Evolutionary conservation across 2,113 vertebrate genomes (phyloP).

Genomic region (Syrmaticus mikado): DNA sequence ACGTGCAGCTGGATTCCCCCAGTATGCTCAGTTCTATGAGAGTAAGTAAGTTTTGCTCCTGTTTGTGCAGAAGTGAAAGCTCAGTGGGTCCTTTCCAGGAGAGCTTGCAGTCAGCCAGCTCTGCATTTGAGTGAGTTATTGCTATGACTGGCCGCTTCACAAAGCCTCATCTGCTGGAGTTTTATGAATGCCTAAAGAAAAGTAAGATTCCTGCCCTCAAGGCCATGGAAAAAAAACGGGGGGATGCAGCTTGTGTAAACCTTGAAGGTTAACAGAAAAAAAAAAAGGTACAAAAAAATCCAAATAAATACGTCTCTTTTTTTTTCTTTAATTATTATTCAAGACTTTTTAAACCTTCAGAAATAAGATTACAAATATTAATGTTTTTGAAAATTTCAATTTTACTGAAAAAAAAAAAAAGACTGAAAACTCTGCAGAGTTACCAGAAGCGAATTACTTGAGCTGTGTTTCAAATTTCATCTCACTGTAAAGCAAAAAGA

Average conservation of each 20-base stretch:
- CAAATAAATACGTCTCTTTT: not conserved
- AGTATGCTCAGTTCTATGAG: constrained; percentile 97
- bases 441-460: not conserved
- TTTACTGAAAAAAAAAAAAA: not conserved
- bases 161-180: constrained; percentile 43
- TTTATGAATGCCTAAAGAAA: constrained; percentile 20
- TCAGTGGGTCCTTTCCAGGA: constrained; percentile 18
- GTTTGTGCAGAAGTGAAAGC: not conserved
- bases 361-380: not conserved
- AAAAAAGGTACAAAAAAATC: not conserved
- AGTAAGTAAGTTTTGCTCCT: constrained; percentile 76
- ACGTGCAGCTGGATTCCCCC: constrained; percentile 96
- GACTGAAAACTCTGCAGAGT: not conserved
- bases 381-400: not conserved
- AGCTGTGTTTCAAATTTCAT: not conserved
- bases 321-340: not conserved
- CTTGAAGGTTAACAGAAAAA: not conserved
- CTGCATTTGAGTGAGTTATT: constrained; percentile 28
- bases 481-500: not conserved
- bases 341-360: not conserved
- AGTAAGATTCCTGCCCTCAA: not conserved
- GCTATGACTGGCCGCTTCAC: constrained; percentile 20
- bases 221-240: not conserved
- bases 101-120: not conserved
- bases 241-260: not conserved